These are phyloP conservation scores for Cephus rjabovi DNA, from an alignment of 2,888 invertebrate genomes.

Conservation along the genomic window DNA sequence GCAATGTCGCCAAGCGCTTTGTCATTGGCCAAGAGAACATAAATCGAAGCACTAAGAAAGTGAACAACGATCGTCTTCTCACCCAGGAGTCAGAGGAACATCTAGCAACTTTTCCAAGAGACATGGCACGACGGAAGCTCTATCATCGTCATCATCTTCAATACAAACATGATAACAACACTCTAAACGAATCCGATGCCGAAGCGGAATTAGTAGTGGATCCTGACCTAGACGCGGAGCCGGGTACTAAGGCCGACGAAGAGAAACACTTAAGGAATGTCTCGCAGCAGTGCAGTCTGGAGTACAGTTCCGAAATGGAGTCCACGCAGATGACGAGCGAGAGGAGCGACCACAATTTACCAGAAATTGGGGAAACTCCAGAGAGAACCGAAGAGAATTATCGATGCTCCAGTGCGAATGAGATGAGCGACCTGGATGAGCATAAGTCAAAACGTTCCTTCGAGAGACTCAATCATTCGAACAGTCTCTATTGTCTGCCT, in stretches of 20 bases:
- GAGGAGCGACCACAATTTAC: slow-evolving; percentile 58
- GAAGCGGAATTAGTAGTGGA: not conserved
- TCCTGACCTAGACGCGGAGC: slow-evolving; percentile 48
- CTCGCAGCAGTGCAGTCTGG: slow-evolving; percentile 78
- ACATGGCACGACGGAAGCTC: slow-evolving; percentile 5
- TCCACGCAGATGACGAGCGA: slow-evolving; percentile 58
- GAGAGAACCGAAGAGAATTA: slow-evolving; percentile 30
- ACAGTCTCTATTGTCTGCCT: slow-evolving; percentile 53
- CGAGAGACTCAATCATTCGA: slow-evolving; percentile 49
- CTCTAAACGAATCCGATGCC: slow-evolving; percentile 1
- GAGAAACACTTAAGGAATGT: slow-evolving; percentile 72
- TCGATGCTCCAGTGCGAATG: slow-evolving; percentile 36
- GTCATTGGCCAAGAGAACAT: slow-evolving; percentile 64
- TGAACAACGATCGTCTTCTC: slow-evolving; percentile 43
- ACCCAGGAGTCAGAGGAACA: slow-evolving; percentile 13
- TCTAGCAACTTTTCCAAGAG: slow-evolving; percentile 31
- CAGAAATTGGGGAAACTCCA: slow-evolving; percentile 49
- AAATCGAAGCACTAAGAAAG: slow-evolving; percentile 41
- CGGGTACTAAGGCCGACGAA: slow-evolving; percentile 51
- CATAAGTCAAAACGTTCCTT: slow-evolving; percentile 24
- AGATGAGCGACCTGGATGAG: slow-evolving; percentile 34
- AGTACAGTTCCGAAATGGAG: slow-evolving; percentile 73
- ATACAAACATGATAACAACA: slow-evolving; percentile 52
- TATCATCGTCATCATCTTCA: slow-evolving; percentile 11
- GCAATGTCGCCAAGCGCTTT: slow-evolving; percentile 56